Percentiles rank a stretch among this genome's conserved stretches.
Conservation (phyloP, 1,140 invertebrate species). For the Aphelenchoides avenae region DNA sequence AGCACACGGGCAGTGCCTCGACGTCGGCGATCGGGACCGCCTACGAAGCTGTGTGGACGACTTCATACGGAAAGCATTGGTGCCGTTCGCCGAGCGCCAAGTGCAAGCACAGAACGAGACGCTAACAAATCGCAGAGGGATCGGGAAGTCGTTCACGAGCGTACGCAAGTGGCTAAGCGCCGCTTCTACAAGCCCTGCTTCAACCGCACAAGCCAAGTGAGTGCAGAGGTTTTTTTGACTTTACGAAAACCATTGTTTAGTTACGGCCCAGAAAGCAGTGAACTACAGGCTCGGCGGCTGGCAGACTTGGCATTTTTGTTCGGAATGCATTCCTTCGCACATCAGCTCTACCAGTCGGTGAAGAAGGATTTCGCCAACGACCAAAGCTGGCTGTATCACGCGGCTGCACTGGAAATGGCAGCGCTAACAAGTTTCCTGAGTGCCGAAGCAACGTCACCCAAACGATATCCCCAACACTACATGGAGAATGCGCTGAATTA, state of each 20-base stretch:
- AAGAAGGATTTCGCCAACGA: slow-evolving; percentile 93
- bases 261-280: slow-evolving; percentile 72
- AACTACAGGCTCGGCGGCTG: slow-evolving; percentile 82
- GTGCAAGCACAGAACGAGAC: background rate
- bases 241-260: slow-evolving; percentile 18
- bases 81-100: background rate
- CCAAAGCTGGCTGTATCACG: slow-evolving; percentile 73
- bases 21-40: slow-evolving; percentile 23
- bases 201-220: slow-evolving; percentile 16
- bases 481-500: slow-evolving; percentile 47
- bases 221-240: slow-evolving; percentile 3
- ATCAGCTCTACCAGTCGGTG: slow-evolving; percentile 85
- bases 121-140: slow-evolving; percentile 26
- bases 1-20: slow-evolving; percentile 37
- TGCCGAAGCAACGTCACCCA: slow-evolving; percentile 15
- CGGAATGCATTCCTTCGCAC: slow-evolving; percentile 83
- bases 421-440: slow-evolving; percentile 36
- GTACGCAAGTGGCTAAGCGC: slow-evolving; percentile 38
- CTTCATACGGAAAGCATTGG: slow-evolving; percentile 35
- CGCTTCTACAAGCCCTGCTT: slow-evolving; percentile 20
- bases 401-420: slow-evolving; percentile 54
- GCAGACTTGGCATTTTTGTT: slow-evolving; percentile 95
- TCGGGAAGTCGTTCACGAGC: slow-evolving; percentile 37
- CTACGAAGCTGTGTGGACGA: slow-evolving; percentile 33
- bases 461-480: slow-evolving; percentile 44